Percentiles rank a stretch among this genome's conserved stretches.
phyloP scores from a whole-genome alignment of 2,113 vertebrate genomes.

The Ammodytes dubius region DNA sequence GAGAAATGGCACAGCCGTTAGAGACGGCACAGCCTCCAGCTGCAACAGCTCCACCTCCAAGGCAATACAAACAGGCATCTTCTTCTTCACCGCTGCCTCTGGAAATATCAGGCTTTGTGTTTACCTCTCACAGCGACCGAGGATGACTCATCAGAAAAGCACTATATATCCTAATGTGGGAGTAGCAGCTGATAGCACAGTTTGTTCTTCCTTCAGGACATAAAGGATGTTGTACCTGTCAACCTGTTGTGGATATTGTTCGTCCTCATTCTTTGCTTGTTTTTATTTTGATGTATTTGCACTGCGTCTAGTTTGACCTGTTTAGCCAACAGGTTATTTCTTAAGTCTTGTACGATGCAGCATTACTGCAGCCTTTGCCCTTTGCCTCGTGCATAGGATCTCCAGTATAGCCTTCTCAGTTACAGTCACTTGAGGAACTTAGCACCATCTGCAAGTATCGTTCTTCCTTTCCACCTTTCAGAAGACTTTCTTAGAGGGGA shows the following conservation, averaged over 20 bases:
- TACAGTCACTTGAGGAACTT: constrained; percentile 62
- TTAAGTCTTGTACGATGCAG: constrained; percentile 49
- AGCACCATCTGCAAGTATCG: constrained; percentile 22
- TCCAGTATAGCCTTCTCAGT: constrained; percentile 45
- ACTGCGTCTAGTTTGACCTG: constrained; percentile 16
- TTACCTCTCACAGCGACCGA: constrained; percentile 58
- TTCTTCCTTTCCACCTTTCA: constrained; percentile 60
- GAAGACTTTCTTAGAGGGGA: constrained; percentile 7
- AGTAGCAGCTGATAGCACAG: constrained; percentile 41
- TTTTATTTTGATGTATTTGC: constrained; percentile 14
- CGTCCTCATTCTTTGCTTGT: background rate
- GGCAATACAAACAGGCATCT: constrained; percentile 51
- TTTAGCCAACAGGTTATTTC: constrained; percentile 40
- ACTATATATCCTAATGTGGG: constrained; percentile 53
- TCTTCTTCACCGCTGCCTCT: constrained; percentile 33
- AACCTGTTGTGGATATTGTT: constrained; percentile 53
- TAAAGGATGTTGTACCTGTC: constrained; percentile 17
- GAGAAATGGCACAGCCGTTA: constrained; percentile 80
- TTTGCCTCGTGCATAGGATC: constrained; percentile 59
- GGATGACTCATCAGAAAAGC: constrained; percentile 82
- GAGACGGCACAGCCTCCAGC: constrained; percentile 63
- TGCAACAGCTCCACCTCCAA: constrained; percentile 48
- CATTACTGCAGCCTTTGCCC: constrained; percentile 67
- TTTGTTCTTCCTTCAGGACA: constrained; percentile 41
- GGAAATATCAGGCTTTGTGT: constrained; percentile 64